Conservation (phyloP, 2,113 vertebrate species). For the Promerops cafer region DNA sequence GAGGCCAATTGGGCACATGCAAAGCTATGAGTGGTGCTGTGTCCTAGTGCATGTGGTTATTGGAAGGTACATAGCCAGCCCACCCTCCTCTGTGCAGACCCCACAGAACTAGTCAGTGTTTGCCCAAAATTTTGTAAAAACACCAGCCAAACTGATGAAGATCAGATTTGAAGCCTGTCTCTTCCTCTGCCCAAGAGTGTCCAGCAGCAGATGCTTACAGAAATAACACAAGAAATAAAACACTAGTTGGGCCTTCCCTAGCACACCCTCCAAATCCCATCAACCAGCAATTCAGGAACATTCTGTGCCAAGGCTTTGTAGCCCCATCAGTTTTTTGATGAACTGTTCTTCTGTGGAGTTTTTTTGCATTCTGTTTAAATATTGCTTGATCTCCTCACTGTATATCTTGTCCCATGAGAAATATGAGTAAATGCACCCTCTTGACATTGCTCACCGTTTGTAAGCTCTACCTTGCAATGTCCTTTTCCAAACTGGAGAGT, state of each 20-base stretch:
- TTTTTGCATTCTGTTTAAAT: background rate
- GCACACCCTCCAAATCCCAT: background rate
- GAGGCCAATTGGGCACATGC: fast-evolving
- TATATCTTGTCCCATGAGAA: background rate
- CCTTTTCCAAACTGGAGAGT: background rate
- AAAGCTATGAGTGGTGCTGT: background rate
- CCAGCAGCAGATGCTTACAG: background rate
- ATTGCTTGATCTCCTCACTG: background rate
- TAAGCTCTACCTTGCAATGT: background rate
- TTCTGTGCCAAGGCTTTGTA: background rate
- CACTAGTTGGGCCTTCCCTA: background rate
- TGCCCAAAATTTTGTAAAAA: background rate
- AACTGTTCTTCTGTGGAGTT: background rate
- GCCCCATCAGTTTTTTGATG: background rate
- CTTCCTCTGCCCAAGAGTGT: background rate
- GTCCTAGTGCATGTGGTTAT: background rate
- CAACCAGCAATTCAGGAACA: background rate
- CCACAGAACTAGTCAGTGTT: background rate
- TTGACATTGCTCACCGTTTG: background rate
- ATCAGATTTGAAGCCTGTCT: background rate
- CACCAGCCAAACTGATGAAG: background rate
- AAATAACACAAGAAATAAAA: background rate
- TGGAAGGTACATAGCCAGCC: background rate
- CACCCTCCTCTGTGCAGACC: background rate
- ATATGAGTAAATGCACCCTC: background rate